Evolutionary conservation across 1,140 invertebrate species (phyloP), one percentile per base, ranked within the genome.

Genomic region (Spodoptera frugiperda): DNA sequence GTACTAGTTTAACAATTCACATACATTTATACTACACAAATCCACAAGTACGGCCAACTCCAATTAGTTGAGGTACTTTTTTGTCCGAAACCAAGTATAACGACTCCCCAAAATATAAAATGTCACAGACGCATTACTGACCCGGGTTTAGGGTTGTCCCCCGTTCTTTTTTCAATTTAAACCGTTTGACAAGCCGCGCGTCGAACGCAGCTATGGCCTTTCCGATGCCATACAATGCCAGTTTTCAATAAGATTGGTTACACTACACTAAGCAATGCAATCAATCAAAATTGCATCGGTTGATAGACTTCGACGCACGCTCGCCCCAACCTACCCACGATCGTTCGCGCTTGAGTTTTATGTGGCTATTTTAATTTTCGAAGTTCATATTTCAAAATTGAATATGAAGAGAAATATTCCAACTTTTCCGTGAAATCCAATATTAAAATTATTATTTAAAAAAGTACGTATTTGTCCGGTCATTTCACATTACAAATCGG

Each of bases 191-290:
- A 89, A 86, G 89, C 84, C 84, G 84, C 86, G 88, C 89, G 90
- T 92, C 90, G 86, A 86, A 88, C 87, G 85, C 90, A 91, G 88
- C 84, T 57, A 84, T 86, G 91, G 88, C 89, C 89, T 93, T 92
- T 91, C 86, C 84, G 85, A 92, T 87, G 75, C 79, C 80, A 65
- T 87, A 92, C 92, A 93, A 93, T 91, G 82, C 76, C 82, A 87
- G 86, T 92, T 93, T 94, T 94, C 92, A 93, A 93, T 93, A 89
- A 93, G 92, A 93, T 93, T 91, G 89, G 92, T 93, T 88, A 93
- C 92, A 93, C 87, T 94, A 94, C 92, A 94, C 90, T 94, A 91
- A 94, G 88, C 92, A 93, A 88, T 87, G 87, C 91, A 91, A 94
- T 94, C 92, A 94, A 94, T 94, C 92, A 94, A 94, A 91, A 92